Conservation (phyloP, 2,888 invertebrate genomes). For the Creontiades dilutus region DNA sequence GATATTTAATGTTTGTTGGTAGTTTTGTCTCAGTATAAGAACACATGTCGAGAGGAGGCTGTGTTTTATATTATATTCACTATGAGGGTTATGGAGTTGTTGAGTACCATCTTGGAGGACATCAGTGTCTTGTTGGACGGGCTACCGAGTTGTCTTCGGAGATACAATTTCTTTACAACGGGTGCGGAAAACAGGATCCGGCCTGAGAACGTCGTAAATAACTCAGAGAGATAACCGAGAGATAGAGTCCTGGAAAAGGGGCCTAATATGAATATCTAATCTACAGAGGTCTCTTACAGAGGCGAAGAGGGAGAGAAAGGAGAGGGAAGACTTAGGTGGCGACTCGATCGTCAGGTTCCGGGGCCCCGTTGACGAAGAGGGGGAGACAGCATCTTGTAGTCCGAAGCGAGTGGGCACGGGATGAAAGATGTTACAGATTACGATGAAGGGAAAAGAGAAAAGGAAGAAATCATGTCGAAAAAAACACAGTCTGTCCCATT, state of each 20-base stretch:
- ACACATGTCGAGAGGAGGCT: background rate
- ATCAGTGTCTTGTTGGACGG: conserved; percentile 17
- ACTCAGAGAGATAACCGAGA: conserved; percentile 17
- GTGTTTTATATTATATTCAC: conserved; percentile 2
- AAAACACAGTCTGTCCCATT: conserved; percentile 13
- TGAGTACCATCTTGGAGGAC: background rate
- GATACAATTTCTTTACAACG: background rate
- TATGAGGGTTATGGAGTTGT: conserved; percentile 21
- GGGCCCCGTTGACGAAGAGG: background rate
- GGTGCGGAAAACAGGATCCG: conserved; percentile 7
- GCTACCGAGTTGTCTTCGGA: background rate
- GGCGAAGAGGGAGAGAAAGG: background rate
- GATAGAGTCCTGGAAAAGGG: background rate
- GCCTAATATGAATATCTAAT: conserved; percentile 32
- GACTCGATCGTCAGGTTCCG: conserved; percentile 27
- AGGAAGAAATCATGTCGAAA: background rate
- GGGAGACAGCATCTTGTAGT: background rate
- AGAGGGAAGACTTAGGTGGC: background rate
- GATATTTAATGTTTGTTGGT: no score
- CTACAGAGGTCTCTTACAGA: background rate
- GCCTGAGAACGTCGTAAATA: background rate
- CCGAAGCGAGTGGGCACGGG: background rate
- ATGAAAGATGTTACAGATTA: conserved; percentile 22
- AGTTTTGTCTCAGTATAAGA: no score
- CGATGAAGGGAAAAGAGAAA: background rate